Base-by-base conservation (phyloP, 1,140 invertebrate species). In the Pogonomyrmex californicus region DNA sequence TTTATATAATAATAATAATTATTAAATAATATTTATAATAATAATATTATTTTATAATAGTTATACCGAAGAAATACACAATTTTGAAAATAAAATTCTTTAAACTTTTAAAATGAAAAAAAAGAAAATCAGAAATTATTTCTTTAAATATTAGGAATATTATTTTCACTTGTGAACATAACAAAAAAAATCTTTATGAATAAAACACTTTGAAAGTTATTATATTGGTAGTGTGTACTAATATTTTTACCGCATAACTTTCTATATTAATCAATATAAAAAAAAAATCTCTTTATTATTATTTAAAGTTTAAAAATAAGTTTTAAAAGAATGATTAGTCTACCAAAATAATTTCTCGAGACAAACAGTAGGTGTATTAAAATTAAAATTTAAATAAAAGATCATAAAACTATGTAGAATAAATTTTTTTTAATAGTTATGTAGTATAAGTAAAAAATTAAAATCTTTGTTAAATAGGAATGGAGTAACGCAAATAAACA, bases 251-350 rank as follows among this genome's bases (percentile, higher is more conserved):
- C 23, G 23, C 23, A 23, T 23, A n/a, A 49, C n/a, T 78, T 23
- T n/a, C 7, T 17, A 3, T 23, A 17, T 12, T 38, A 51, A 56
- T 56, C 3, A 5, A 41, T 23, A 9, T 36, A 54, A 51, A n/a
- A 9, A n/a, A 9, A 38, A 51, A 23, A 23, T 23, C 23, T 1
- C 3, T 0, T 14, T 38, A 12, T 62, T 79, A 79, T 66, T 66
- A 66, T 66, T 66, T 4, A 51, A 51, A 23, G 10, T 9, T 36
- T 66, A 14, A 36, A 51, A 51, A 51, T 23, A 23, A 23, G 23
- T 65, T 78, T 79, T 14, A 38, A 66, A 38, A 49, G 6, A 65
- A 30, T 76, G n/a, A 76, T 44, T 66, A 66, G 73, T 76, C 38
- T 60, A 14, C 6, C 23, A 58, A 54, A 77, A 12, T 33, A 62